Base-by-base conservation (phyloP, 92 coral and sea anemone genomes). In the Palythoa caribaeorum region DNA sequence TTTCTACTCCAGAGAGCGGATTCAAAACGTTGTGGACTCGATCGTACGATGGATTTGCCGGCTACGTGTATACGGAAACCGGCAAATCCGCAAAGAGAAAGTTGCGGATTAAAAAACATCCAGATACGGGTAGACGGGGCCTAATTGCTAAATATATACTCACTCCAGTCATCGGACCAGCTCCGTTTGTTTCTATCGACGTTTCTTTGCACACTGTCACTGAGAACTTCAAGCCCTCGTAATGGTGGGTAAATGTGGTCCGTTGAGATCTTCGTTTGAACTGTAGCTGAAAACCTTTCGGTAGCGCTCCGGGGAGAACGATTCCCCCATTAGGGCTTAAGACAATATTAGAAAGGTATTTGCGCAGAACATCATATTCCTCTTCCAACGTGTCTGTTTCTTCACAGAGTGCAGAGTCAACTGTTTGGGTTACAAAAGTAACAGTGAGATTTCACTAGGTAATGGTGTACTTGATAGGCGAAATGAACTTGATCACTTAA, bases 191-290 rank as follows among this genome's bases (percentile, higher is more conserved):
- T 16, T 78, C 83, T 68, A 17, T 20, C 13, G 8, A 57, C 1
- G 71, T 37, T 15, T 78, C 83, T 7, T 78, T 78, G 11, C 83
- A 55, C 83, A 78, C 83, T 4, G 40, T 28, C 36, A 78, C 14
- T 14, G 83, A 38, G 70, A 78, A 78, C 21, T 78, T 38, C 15
- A 78, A 63, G 6, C 83, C 83, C 5, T 54, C 17, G 71, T 55
- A 57, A 11, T 8, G 17, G 37, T 4, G 83, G 28, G 50, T 78
- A 44, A 78, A 14, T n/a, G 57, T 17, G 6, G 83, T 78, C 21
- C 71, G 48, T 36, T 39, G 51, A n/a, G 83, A 78, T 44, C 48
- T 78, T 38, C 83, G 66, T 60, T 78, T 78, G 69, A 55, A 78
- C 35, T 78, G 83, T 2, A 78, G 71, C 51, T 78, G 83, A 36